Evolutionary conservation across 1,140 invertebrate species (phyloP), one percentile per base, ranked within the genome.

Genomic region (Zaprionus camerounensis): DNA sequence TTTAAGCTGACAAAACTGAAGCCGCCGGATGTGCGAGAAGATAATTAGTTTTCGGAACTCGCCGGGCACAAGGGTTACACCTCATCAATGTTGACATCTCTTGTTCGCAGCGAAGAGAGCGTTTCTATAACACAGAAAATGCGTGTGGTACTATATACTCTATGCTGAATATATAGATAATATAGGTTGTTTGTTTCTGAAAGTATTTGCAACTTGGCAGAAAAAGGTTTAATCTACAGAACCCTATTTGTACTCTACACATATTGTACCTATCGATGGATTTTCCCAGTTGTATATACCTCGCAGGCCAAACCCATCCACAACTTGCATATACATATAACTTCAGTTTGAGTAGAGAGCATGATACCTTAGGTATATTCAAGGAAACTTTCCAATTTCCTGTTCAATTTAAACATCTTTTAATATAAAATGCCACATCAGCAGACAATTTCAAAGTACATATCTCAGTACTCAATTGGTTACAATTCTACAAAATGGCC

Each of bases 401-500:
- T n/a, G 3, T 17, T 17, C 6, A 17, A 46, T 34, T 11, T 9
- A 3, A 46, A n/a, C 41, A 17, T 17, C 1, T 17, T 9, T 3
- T 17, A 17, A 9, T 4, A 17, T 9, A 9, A 9, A 46, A 46
- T 3, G 41, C 41, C n/a, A 6, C 41, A 2, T 17, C 41, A 46
- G 41, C 41, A 17, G 9, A 17, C 13, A n/a, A 41, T n/a, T 41
- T 41, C 15, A 6, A 41, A 6, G 38, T 3, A 36, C 12, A 12
- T 13, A 44, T n/a, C 15, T 15, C 41, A 17, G 2, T 46, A 9
- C 49, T 53, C 74, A 44, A 58, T 81, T 70, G 75, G 64, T 24
- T 53, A 59, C 41, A 56, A n/a, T 56, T 38, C 24, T 41, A 67
- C 77, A 86, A 87, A 86, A 86, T 86, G 83, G 83, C 83, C 51